phyloP scores from a whole-genome alignment of 2,888 invertebrate species.

The Agrotis exclamationis region DNA sequence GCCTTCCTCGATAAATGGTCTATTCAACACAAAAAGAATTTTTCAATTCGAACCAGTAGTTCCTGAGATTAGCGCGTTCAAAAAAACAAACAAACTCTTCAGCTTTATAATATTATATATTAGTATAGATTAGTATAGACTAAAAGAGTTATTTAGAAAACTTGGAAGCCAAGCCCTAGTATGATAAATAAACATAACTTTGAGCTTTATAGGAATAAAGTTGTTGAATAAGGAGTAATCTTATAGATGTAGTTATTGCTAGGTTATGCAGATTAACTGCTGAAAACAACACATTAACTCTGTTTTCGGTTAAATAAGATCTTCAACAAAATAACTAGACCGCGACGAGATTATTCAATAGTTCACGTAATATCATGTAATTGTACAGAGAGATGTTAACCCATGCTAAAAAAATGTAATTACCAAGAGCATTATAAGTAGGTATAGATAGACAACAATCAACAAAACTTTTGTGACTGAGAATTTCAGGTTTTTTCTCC shows the following conservation, averaged over 20 bases:
- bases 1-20: too few species aligned
- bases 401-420: too few species aligned
- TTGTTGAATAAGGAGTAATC: not conserved
- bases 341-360: constrained; percentile 48
- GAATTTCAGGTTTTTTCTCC: not conserved
- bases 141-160: not conserved
- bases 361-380: constrained; percentile 36
- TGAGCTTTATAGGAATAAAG: constrained; percentile 2
- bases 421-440: too few species aligned
- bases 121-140: too few species aligned
- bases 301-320: constrained; percentile 42
- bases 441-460: too few species aligned
- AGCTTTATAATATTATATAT: too few species aligned
- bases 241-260: constrained; percentile 8
- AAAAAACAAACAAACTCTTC: too few species aligned
- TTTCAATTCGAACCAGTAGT: too few species aligned
- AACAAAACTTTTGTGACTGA: not conserved
- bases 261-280: constrained; percentile 20
- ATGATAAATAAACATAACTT: constrained; percentile 9
- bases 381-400: not conserved
- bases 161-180: not conserved
- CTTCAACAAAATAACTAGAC: constrained; percentile 44
- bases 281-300: constrained; percentile 19
- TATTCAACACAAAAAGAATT: too few species aligned
- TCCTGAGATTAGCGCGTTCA: too few species aligned